Evolutionary conservation across 1,140 invertebrate genomes (phyloP), one percentile per base, ranked within the genome.

Genomic region (Zaprionus taronus): DNA sequence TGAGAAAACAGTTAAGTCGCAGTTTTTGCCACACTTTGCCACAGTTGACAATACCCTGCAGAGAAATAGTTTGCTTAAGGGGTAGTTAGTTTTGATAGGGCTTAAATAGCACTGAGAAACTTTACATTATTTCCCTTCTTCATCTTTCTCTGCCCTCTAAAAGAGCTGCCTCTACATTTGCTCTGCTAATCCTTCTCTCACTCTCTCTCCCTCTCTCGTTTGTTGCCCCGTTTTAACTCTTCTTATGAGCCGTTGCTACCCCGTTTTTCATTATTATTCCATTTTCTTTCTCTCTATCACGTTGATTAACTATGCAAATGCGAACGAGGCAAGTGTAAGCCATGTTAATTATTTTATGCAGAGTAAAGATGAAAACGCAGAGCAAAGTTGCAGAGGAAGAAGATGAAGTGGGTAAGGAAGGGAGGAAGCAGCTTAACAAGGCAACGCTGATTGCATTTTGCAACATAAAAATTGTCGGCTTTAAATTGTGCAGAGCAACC

Each of bases 231-330:
- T 4, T 26, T 34, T 11, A 17, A 28, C 11, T 56, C 7, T 12
- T 64, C 34, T 5, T 44, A 34, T 47, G 17, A 47, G 28, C 41
- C 56, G 15, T 15, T 41, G 38, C 38, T 41, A 41, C 15, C 15
- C 41, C 41, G 31, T 17, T 60, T 61, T 47, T 68, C 57, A 67
- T 67, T 67, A 67, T 67, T 58, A 58, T 67, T 58, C 41, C 65
- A 67, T 58, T 55, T 56, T 49, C 26, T 41, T 34, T 61, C 44
- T 55, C 26, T 34, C 22, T 36, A 55, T 31, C 53, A 15, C 38
- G n/a, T 28, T 77, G 72, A 72, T 86, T 86, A 89, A 86, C 79
- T 83, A 87, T 86, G 84, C 57, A 87, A 89, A 89, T 89, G 67
- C 51, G 51, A 53, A 26, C 38, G 5, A 51, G 49, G 77, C 69